A percentile compares a stretch with the other conserved stretches of the same genome.
These are phyloP conservation scores for Dynastes maya DNA, from an alignment of 2,888 invertebrate species.

Conservation along the genomic window DNA sequence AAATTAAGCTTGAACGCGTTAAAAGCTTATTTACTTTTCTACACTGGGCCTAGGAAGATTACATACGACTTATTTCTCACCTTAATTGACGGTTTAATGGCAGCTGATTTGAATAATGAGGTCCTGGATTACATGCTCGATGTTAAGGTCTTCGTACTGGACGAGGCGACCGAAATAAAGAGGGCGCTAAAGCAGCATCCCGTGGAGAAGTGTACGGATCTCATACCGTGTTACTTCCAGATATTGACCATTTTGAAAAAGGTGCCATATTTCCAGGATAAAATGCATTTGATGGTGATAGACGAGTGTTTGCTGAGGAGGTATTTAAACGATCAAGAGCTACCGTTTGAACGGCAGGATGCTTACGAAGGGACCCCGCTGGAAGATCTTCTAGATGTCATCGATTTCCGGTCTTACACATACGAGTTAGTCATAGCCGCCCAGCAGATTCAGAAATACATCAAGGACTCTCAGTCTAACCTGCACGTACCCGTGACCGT, in stretches of 20 bases:
- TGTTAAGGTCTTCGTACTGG: constrained; percentile 9
- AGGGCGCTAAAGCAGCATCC: constrained; percentile 4
- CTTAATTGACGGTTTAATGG: constrained; percentile 24
- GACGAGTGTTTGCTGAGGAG: too few species aligned
- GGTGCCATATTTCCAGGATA: not conserved
- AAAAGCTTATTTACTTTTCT: constrained; percentile 30
- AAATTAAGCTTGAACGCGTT: constrained; percentile 10
- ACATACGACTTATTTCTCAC: constrained; percentile 17
- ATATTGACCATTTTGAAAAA: not conserved
- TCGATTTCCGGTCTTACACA: too few species aligned
- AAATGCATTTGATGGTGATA: too few species aligned
- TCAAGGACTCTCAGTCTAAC: not conserved
- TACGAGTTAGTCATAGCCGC: too few species aligned
- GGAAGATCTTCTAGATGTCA: too few species aligned
- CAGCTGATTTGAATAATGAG: constrained; percentile 29
- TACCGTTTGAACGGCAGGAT: too few species aligned
- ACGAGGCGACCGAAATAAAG: constrained; percentile 10
- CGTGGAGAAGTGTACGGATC: constrained; percentile 11
- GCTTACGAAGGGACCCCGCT: too few species aligned
- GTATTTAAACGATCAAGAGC: too few species aligned
- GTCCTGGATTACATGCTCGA: constrained; percentile 7
- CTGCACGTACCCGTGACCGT: not conserved
- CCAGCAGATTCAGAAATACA: not conserved
- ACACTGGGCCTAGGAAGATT: constrained; percentile 6
- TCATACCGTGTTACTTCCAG: constrained; percentile 22